These are phyloP conservation scores for Sus scrofa DNA, from an alignment of 2,113 vertebrate species.

Conservation along the genomic window DNA sequence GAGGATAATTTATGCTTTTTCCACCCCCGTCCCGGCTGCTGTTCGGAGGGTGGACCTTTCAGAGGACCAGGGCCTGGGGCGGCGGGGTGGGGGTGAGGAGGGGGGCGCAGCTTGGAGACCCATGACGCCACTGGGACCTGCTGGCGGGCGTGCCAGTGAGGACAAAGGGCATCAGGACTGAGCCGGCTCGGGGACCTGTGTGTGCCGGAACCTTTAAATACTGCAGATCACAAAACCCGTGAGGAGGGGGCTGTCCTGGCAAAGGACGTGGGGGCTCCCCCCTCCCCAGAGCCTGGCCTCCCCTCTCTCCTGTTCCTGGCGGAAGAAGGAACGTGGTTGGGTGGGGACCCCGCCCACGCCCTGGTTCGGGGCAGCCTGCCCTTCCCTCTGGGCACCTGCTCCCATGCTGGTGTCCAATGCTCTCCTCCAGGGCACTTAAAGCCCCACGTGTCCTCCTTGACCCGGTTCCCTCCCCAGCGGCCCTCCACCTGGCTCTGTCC, in stretches of 20 bases:
- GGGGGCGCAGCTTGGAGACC: not conserved
- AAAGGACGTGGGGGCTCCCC: not conserved
- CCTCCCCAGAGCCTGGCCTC: not conserved
- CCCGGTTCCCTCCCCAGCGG: not conserved
- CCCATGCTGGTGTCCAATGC: no score
- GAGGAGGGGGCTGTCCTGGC: not conserved
- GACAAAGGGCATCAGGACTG: fast-evolving
- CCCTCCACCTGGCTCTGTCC: not conserved
- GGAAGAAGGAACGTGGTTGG: no score
- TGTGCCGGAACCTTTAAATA: not conserved
- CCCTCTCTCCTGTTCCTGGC: not conserved
- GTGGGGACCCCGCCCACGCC: no score
- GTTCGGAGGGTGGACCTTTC: not conserved
- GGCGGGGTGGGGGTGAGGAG: not conserved
- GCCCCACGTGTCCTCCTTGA: not conserved
- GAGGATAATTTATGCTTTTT: not conserved
- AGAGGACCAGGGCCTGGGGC: not conserved
- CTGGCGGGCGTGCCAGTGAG: no score
- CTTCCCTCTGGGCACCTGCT: not conserved
- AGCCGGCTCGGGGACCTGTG: not conserved
- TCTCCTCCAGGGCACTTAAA: not conserved
- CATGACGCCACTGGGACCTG: not conserved
- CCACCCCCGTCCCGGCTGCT: not conserved
- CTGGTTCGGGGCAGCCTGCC: not conserved
- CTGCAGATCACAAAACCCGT: fast-evolving